Base-by-base conservation (phyloP, 2,113 vertebrate species). In the Ursus arctos region DNA sequence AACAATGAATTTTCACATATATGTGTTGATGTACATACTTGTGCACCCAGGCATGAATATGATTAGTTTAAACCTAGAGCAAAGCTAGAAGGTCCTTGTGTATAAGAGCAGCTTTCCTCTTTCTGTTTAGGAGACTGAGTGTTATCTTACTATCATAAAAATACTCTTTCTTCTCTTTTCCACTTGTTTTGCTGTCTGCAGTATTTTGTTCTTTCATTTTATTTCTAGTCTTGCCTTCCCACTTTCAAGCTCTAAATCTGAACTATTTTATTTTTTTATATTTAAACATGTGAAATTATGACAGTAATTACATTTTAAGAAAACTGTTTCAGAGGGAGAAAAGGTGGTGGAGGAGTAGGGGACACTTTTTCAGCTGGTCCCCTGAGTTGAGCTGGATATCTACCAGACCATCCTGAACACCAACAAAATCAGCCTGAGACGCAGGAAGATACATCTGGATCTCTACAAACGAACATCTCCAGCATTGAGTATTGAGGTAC, bases 181-280 rank as follows among this genome's bases (percentile, higher is more conserved):
- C 28, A 82, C 65, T 59, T 92, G 53, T 31, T 94, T 19, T 63
- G 63, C 43, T 92, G 51, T 51, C 79, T 94, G 88, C 6, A 86
- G 80, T 92, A 81, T 89, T 92, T 94, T 81, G 12, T 97, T 89
- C 31, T 96, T 94, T 72, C 77, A 80, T 85, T 97, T 97, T 96
- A 71, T 82, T 93, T 92, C 74, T 94, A 71, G 74, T 89, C 55
- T 36, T 86, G n/a, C 69, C 19, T 89, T 94, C 40, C n/a, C 33
- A n/a, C 18, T 77, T 94, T 89, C 28, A 97, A 92, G 15, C 65
- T 94, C 33, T 72, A 82, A 87, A 76, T 97, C 59, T 92, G 43
- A 89, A n/a, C 12, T 94, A 21, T 67, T 67, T 67, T 26, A 24
- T 63, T 63, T 40, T 71, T 71, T 40, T 40, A 40, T 72, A 40